These are phyloP conservation scores for Margarornis squamiger DNA, from an alignment of 2,797 vertebrate species.

Conservation along the genomic window DNA sequence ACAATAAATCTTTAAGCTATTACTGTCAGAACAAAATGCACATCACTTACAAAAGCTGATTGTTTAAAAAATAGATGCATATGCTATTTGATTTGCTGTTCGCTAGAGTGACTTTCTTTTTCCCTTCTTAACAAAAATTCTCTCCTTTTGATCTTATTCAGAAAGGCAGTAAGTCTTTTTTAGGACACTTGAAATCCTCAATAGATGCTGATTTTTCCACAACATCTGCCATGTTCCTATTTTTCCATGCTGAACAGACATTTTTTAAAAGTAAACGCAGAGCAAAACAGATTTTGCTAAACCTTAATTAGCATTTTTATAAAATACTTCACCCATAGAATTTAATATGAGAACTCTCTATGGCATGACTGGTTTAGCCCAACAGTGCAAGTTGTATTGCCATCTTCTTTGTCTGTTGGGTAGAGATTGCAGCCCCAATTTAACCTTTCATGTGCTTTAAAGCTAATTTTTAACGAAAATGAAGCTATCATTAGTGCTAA, in stretches of 20 bases:
- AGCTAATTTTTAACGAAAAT: neutral
- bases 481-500: neutral
- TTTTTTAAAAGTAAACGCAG: conserved; percentile 52
- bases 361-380: neutral
- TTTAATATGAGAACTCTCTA: conserved; percentile 20
- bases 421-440: neutral
- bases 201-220: conserved; percentile 65
- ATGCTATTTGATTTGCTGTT: conserved; percentile 20
- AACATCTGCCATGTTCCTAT: conserved; percentile 63
- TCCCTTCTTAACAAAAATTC: conserved; percentile 10
- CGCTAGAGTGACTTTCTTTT: conserved; percentile 22
- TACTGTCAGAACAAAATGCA: neutral
- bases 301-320: conserved; percentile 57
- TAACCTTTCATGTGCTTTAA: neutral
- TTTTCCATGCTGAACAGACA: conserved; percentile 60
- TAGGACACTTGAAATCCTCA: conserved; percentile 59
- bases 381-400: neutral
- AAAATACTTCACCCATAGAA: conserved; percentile 15
- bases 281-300: conserved; percentile 50
- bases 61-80: conserved; percentile 27
- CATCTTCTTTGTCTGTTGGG: neutral
- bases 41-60: neutral
- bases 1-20: neutral
- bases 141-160: conserved; percentile 36
- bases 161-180: conserved; percentile 45